These are phyloP conservation scores for Orchestia grillus DNA, from an alignment of 1,140 invertebrate genomes.

Conservation along the genomic window DNA sequence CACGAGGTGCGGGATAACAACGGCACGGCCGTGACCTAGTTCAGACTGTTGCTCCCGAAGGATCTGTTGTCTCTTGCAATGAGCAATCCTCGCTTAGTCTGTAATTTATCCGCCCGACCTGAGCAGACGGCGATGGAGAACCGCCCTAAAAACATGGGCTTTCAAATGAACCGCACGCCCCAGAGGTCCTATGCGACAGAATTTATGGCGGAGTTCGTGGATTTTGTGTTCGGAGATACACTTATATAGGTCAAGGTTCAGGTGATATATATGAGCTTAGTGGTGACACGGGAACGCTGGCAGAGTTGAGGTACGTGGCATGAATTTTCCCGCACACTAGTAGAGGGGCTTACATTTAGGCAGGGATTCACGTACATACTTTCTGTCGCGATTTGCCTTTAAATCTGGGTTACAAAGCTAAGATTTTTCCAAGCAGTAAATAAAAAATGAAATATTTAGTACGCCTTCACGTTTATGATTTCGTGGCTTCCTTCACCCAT, in stretches of 20 bases:
- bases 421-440: too few relatives aligned
- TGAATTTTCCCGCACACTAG: too few relatives aligned
- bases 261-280: neutral
- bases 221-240: neutral
- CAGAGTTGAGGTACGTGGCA: neutral
- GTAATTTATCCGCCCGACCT: conserved; percentile 19
- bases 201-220: neutral
- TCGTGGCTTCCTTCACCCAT: too few relatives aligned
- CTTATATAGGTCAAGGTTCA: neutral
- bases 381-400: too few relatives aligned
- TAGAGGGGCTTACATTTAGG: too few relatives aligned
- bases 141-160: neutral
- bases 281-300: neutral
- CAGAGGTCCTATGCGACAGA: neutral
- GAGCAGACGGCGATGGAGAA: neutral
- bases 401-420: neutral
- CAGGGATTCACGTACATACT: too few relatives aligned
- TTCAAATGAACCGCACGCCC: neutral
- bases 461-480: neutral
- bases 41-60: neutral
- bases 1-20: too few relatives aligned
- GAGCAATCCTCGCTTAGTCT: neutral
- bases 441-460: neutral
- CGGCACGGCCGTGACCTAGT: conserved; percentile 32
- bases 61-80: conserved; percentile 16